Evolutionary conservation across 1,140 invertebrate genomes (phyloP), one percentile per base, ranked within the genome.

Genomic region (Drosophila sp.): DNA sequence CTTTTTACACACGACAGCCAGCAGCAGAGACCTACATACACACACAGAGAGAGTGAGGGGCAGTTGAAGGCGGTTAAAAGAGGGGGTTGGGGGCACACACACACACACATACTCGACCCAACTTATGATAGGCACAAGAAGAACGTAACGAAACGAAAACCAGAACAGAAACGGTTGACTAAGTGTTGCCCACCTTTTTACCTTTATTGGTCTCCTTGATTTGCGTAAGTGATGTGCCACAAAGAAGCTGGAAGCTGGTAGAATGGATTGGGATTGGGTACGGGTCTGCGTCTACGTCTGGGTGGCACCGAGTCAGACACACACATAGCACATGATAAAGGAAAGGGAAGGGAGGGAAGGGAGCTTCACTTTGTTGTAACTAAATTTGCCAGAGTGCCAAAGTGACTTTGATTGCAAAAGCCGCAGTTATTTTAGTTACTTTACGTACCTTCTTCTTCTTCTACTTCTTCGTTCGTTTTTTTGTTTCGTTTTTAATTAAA

Each of bases 201-300:
- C 56, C 77, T 85, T 79, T 87, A 83, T 86, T 87, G 83, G 83
- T 82, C 69, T 71, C 61, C 79, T 87, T 87, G 83, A 86, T 86
- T 87, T 87, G 78, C 75, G 74, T 80, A 85, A 85, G 81, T 85
- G 82, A 72, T 85, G 76, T 69, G 61, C 60, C 8, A 50, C 44
- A 50, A 50, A 27, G 44, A 50, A 50, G 23, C 6, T 27, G 25
- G 3, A 7, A 17, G 4, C 6, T 27, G 44, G 8, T 25, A 17
- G 23, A 50, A 50, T 50, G 35, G 64, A 63, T 58, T 29, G 29
- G 55, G 56, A 38, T 11, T 63, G 56, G 29, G 60, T 17, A 17
- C 17, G 17, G 17, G 17, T 17, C 17, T 17, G 17, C 17, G 17
- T 17, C 17, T 17, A 17, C 17, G 17, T 17, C 17, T 63, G 56